Conservation (phyloP, 2,113 vertebrate genomes). For the Heterochromis multidens region DNA sequence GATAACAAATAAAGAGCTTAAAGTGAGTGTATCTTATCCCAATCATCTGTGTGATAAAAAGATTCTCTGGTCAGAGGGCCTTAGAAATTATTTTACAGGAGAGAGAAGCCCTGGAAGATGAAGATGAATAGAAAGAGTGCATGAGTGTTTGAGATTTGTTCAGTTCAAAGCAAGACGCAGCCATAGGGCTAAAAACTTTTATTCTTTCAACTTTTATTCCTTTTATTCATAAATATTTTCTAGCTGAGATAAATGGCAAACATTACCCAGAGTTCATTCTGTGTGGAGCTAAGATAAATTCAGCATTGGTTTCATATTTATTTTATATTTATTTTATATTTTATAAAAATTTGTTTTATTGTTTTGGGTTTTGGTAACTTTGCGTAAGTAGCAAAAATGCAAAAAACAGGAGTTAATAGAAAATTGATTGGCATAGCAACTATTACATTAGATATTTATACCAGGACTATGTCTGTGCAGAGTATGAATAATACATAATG, state of each 20-base stretch:
- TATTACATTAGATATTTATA: not conserved
- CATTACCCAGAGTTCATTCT: not conserved
- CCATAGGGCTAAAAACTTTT: not conserved
- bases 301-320: not conserved
- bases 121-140: not conserved
- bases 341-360: not conserved
- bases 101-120: not conserved
- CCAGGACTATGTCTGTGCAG: not conserved
- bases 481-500: not conserved
- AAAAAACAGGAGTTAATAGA: not conserved
- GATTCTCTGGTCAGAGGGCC: fast-evolving
- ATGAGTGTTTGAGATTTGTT: not conserved
- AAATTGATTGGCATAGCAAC: not conserved
- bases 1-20: not conserved
- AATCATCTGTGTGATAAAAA: not conserved
- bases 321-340: not conserved
- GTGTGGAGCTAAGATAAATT: not conserved
- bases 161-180: not conserved
- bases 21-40: not conserved
- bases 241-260: not conserved
- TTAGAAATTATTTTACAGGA: not conserved
- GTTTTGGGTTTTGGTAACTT: not conserved
- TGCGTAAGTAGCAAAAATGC: not conserved
- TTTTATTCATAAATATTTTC: not conserved
- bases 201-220: no score